These are phyloP conservation scores for Peromyscus polionotus DNA, from an alignment of 2,113 vertebrate species.

Conservation along the genomic window DNA sequence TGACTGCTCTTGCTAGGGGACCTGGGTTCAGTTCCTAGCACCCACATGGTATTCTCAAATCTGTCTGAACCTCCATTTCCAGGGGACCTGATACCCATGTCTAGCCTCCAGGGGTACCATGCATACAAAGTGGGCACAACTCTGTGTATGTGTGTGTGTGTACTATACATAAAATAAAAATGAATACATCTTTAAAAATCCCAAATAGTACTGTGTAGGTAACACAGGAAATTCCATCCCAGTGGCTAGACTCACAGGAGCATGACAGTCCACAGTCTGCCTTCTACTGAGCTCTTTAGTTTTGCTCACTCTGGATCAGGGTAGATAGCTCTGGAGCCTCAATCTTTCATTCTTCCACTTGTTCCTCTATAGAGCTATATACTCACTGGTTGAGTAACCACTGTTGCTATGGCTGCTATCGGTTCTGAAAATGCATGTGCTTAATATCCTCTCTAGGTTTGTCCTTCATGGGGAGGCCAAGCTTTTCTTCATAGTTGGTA, in stretches of 20 bases:
- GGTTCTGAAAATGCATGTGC: neutral
- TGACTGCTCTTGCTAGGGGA: neutral
- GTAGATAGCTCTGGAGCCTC: neutral
- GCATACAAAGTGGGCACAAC: neutral
- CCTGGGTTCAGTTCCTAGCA: neutral
- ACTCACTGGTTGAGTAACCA: neutral
- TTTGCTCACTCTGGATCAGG: neutral
- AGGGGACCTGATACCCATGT: neutral
- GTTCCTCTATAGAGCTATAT: neutral
- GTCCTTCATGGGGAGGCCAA: neutral
- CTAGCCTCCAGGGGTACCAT: neutral
- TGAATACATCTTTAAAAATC: neutral
- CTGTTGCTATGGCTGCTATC: neutral
- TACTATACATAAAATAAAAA: neutral
- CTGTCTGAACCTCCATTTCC: neutral
- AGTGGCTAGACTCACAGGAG: neutral
- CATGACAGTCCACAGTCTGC: neutral
- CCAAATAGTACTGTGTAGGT: neutral
- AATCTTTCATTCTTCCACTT: neutral
- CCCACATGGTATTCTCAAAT: neutral
- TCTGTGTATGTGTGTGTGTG: too few relatives aligned
- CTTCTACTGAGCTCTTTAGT: neutral
- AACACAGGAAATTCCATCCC: neutral
- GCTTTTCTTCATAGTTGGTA: neutral
- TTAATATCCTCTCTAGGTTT: neutral